Evolutionary conservation across 2,797 vertebrate species (phyloP).

Genomic region (Enteromius radiatus): DNA sequence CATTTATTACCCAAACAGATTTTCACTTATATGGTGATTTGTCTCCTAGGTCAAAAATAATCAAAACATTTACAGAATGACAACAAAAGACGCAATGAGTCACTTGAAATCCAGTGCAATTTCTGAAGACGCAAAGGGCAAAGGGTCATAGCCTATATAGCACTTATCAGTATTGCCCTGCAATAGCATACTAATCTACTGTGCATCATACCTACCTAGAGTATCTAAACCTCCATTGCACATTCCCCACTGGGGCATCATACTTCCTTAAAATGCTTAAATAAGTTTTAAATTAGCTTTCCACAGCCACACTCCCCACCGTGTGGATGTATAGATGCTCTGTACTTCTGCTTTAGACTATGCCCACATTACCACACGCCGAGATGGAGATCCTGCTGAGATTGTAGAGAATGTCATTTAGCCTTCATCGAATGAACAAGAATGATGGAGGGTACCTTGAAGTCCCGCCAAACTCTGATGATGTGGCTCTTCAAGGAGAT

Average conservation of each 20-base stretch:
- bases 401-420: conserved; percentile 29
- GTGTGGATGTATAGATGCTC: conserved; percentile 13
- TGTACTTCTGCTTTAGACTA: conserved; percentile 1
- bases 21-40: not conserved
- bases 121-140: not conserved
- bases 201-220: not conserved
- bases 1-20: not conserved
- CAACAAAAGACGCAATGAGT: not conserved
- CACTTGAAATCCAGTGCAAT: not conserved
- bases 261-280: conserved; percentile 9
- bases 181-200: conserved; percentile 31
- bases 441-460: conserved; percentile 14
- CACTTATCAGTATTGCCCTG: conserved; percentile 14
- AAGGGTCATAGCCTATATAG: conserved; percentile 9
- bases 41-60: not conserved
- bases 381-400: conserved; percentile 6
- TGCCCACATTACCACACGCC: conserved; percentile 21
- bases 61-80: not conserved
- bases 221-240: too few relatives aligned
- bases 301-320: not conserved
- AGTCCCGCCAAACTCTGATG: not conserved
- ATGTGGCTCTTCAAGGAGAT: not conserved
- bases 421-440: conserved; percentile 16
- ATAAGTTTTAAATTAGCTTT: conserved; percentile 30
- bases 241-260: not conserved